Evolutionary conservation across 2,888 invertebrate genomes (phyloP).

Genomic region (Beris morrisii): DNA sequence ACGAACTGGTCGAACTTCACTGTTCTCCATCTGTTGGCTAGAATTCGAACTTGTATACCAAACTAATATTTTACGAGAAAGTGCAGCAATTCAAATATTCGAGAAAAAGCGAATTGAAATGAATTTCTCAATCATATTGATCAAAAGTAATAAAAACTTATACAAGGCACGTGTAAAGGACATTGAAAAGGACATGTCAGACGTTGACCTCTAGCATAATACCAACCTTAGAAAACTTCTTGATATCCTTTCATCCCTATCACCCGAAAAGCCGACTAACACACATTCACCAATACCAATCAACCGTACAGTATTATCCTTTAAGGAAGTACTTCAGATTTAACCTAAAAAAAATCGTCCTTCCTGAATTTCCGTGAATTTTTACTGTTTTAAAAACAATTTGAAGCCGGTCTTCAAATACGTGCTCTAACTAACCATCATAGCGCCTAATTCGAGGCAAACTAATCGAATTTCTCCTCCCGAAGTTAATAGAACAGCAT

Average conservation of each 20-base stretch:
- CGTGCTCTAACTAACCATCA: neutral
- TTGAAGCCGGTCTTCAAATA: constrained; percentile 2
- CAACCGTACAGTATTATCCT: constrained; percentile 20
- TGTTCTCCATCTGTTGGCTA: too few species aligned
- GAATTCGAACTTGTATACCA: too few species aligned
- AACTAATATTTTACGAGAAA: too few species aligned
- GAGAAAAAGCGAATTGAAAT: too few species aligned
- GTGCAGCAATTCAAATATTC: too few species aligned
- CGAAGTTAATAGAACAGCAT: constrained; percentile 48
- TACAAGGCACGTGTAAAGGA: too few species aligned
- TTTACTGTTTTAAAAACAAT: neutral
- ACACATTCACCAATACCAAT: constrained; percentile 5
- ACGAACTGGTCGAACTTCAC: too few species aligned
- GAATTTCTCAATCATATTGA: too few species aligned
- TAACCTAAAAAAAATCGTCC: constrained; percentile 14
- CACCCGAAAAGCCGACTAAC: neutral
- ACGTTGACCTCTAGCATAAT: constrained; percentile 10
- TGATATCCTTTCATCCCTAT: neutral
- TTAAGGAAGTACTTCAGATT: constrained; percentile 13
- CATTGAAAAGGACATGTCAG: constrained; percentile 2
- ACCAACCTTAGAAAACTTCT: constrained; percentile 5
- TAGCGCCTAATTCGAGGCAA: constrained; percentile 25
- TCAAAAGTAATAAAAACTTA: too few species aligned
- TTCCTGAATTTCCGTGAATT: neutral
- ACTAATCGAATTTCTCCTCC: constrained; percentile 4